Conservation (phyloP, 2,113 vertebrate genomes). For the Forbesichthys papilliferus region DNA sequence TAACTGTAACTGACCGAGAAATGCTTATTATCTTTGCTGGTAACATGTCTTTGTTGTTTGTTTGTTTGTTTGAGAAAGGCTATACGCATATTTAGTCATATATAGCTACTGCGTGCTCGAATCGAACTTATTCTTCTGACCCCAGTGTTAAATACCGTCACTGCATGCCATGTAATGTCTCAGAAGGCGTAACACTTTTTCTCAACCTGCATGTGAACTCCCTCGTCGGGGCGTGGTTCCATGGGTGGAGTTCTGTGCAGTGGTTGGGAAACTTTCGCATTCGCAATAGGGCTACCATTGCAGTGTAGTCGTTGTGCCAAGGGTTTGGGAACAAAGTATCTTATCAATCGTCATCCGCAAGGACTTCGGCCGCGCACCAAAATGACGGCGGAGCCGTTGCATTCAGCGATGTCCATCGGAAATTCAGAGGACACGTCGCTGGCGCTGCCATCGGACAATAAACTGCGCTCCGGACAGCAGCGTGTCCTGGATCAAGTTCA, state of each 20-base stretch:
- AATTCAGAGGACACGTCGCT: slow-evolving; percentile 75
- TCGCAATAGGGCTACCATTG: neutral
- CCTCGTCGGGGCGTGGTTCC: slow-evolving; percentile 47
- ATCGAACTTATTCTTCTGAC: neutral
- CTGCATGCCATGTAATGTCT: neutral
- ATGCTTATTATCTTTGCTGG: too few relatives aligned
- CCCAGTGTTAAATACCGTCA: neutral
- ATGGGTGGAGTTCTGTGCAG: slow-evolving; percentile 44
- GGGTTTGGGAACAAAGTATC: neutral
- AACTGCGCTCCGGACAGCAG: slow-evolving; percentile 58
- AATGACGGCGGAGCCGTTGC: slow-evolving; percentile 68
- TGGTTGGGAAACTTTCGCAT: neutral
- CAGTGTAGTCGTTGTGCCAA: neutral
- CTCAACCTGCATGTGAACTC: slow-evolving; percentile 29
- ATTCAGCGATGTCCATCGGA: slow-evolving; percentile 38
- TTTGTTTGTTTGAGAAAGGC: too few relatives aligned
- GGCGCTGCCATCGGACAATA: slow-evolving; percentile 69
- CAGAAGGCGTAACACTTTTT: neutral
- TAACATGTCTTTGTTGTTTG: too few relatives aligned
- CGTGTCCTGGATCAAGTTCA: slow-evolving; percentile 73
- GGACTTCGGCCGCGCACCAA: slow-evolving; percentile 7
- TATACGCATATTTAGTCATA: too few relatives aligned
- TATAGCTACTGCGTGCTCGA: too few relatives aligned
- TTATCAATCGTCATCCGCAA: neutral
- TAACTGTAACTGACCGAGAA: too few relatives aligned